A percentile compares a stretch with the other conserved stretches of the same genome.
These are phyloP conservation scores for Trachelus tabidus DNA, from an alignment of 2,888 invertebrate species.

Conservation along the genomic window DNA sequence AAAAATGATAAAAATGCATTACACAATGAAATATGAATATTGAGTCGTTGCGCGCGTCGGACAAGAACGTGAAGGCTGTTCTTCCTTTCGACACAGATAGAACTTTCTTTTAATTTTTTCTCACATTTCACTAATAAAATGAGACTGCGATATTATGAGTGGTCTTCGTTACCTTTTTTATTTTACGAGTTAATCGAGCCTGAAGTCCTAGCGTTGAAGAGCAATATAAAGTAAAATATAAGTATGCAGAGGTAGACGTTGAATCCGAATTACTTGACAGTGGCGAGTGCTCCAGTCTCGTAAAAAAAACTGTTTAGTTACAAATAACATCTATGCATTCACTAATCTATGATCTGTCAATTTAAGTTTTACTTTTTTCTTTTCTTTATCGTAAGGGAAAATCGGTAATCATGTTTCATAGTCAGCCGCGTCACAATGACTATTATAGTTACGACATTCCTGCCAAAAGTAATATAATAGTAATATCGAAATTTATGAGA, in stretches of 20 bases:
- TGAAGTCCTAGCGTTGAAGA: neutral
- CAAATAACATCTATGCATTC: too few species aligned
- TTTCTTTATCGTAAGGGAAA: neutral
- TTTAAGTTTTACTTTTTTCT: neutral
- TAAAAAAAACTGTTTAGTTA: neutral
- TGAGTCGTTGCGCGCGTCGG: slow-evolving; percentile 22
- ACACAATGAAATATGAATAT: slow-evolving; percentile 27
- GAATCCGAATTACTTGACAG: neutral
- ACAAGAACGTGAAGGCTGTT: neutral
- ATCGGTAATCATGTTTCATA: neutral
- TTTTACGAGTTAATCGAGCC: neutral
- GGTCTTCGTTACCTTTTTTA: neutral
- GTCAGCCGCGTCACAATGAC: neutral
- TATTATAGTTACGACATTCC: slow-evolving; percentile 58
- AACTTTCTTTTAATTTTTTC: neutral
- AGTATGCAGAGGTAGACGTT: neutral
- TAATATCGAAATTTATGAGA: slow-evolving; percentile 56
- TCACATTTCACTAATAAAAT: neutral
- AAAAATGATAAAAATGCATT: slow-evolving; percentile 19
- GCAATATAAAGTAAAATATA: neutral
- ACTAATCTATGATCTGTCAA: neutral
- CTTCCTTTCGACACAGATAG: neutral
- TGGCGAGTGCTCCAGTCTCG: neutral
- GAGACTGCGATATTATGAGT: neutral
- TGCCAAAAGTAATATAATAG: slow-evolving; percentile 62